These are phyloP conservation scores for Naja naja DNA, from an alignment of 2,113 vertebrate genomes.

Conservation along the genomic window DNA sequence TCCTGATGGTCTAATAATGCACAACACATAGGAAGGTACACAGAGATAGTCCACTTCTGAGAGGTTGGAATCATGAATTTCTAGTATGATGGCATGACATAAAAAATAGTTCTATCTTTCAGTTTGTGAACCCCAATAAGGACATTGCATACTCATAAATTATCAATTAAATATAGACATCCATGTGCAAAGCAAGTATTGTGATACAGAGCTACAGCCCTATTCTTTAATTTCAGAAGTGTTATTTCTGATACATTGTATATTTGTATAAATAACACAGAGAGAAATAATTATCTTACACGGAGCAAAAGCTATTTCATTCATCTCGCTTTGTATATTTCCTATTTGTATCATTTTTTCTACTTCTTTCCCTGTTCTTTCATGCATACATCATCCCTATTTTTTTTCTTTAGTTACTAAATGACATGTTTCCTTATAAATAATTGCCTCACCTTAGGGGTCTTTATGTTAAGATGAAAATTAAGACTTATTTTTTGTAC, in stretches of 20 bases:
- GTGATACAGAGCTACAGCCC: background rate
- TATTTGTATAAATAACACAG: slow-evolving; percentile 38
- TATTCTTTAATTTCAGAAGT: background rate
- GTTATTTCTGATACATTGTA: slow-evolving; percentile 36
- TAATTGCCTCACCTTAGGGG: slow-evolving; percentile 37
- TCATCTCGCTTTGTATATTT: slow-evolving; percentile 57
- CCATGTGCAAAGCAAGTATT: background rate
- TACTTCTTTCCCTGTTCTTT: background rate
- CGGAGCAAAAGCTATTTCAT: slow-evolving; percentile 52
- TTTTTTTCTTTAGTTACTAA: slow-evolving; percentile 46
- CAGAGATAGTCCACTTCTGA: background rate
- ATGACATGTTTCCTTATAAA: slow-evolving; percentile 55
- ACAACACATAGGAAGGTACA: background rate
- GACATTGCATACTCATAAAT: background rate
- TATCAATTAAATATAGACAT: background rate
- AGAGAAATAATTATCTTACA: slow-evolving; percentile 64
- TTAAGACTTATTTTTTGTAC: slow-evolving; percentile 34
- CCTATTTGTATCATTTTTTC: slow-evolving; percentile 52
- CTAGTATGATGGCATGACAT: background rate
- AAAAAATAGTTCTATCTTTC: background rate
- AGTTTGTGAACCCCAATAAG: background rate
- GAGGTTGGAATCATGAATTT: background rate
- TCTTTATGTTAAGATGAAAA: slow-evolving; percentile 56
- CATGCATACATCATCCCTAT: slow-evolving; percentile 37
- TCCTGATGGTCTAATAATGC: background rate